Base-by-base conservation (phyloP, 2,888 invertebrate genomes). In the Lasioglossum morio region DNA sequence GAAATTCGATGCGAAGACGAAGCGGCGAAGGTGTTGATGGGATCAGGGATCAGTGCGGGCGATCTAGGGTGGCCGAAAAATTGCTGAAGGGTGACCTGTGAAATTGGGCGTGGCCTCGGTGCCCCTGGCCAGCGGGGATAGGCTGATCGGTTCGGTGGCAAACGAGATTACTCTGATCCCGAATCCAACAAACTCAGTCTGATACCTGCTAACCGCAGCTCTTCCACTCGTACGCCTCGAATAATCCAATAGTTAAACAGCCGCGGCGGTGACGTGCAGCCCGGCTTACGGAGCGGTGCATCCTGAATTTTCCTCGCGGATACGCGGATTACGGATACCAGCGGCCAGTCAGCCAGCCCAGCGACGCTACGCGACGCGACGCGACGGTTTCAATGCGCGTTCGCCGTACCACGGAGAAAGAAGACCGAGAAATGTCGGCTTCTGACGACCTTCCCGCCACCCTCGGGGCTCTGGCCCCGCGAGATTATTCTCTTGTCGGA, bases 131-230 rank as follows among this genome's bases (percentile, higher is more conserved):
- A 85, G 75, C 91, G 91, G 91, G 94, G 95, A 95, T 95, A 95
- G 94, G 94, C 93, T 94, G 94, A 95, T 95, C 93, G 90, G 89
- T 92, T 14, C 92, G 92, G 88, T 92, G 92, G 91, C 94, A 95
- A 95, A 95, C 94, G 94, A 95, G 95, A 95, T 95, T 95, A 95
- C 92, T 93, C 92, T 95, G 94, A 95, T 95, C 94, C 95, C 93
- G 95, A 95, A 95, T 94, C 94, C 95, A 93, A 94, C 94, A 94
- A 95, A 95, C 94, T 93, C 92, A 93, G 88, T 89, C 92, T 91
- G 94, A 94, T 94, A 92, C 94, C 95, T 92, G 93, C 93, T 94
- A 95, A 95, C 94, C 94, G 94, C 94, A 86, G 86, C 85, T 88
- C 82, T 91, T 91, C 87, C 87, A 88, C 89, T 89, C 89, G 91